Base-by-base conservation (phyloP, 2,888 invertebrate genomes). In the Leuctra nigra region DNA sequence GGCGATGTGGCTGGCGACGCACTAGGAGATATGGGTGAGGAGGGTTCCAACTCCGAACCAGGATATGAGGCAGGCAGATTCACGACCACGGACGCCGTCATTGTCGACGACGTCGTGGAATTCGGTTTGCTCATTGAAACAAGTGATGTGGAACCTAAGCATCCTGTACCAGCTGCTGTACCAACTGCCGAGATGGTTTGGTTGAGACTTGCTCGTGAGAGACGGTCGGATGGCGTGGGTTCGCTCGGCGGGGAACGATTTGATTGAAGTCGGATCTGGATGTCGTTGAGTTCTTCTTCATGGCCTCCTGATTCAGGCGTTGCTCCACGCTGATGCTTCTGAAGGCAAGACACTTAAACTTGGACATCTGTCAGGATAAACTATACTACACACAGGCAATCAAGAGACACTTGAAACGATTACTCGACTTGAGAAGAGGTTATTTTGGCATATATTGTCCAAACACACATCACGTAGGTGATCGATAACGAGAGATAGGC, bases 271-370 rank as follows among this genome's bases (percentile, higher is more conserved):
- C 72, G 65, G 58, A 70, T 67, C 61, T 70, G 71, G 62, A 74
- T 75, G 68, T 77, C 72, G 61, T 70, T 72, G 63, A 71, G 64
- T 62, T 72, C 72, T 58, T 73, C 72, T 23, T 70, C 69, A 55
- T 69, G 69, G 36, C 65, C 67, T 14, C 64, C 66, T n/a, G 65
- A 63, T 44, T 68, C 66, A 6, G 65, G 64, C 16, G 63, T 64
- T 4, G 62, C 64, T 20, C 66, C 64, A 9, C 64, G 62, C 53
- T 64, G 64, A 35, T 67, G 67, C 58, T 67, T 66, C 65, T 67
- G 56, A 11, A 20, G 41, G 52, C 29, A 54, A 48, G 11, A 29
- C 54, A 54, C 44, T 16, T 4, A 16, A 44, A 55, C 4, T 46
- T 22, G 23, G 18, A 29, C 20, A 29, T 18, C 33, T 25, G 44